Base-by-base conservation (phyloP, 2,888 invertebrate species). In the Tipula lateralis region DNA sequence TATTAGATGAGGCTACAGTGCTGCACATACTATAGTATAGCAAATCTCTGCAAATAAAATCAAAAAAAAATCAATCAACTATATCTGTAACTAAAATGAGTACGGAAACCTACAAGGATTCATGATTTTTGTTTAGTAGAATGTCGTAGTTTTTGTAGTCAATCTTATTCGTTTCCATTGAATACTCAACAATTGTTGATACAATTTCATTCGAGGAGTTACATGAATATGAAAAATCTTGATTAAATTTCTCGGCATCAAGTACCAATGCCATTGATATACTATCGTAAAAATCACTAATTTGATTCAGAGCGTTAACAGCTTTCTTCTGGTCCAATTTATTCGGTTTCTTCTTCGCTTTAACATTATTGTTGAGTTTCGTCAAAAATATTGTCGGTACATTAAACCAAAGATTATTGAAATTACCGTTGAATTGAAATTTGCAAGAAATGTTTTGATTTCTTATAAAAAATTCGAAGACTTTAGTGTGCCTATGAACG, bases 11-110 rank as follows among this genome's bases (percentile, higher is more conserved):
- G 5, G 89, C 88, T 34, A 16, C 0, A 24, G 36, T 29, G 6
- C 24, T 32, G 29, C 92, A 91, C 80, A 94, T 87, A 7, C 91
- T 91, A 83, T 91, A 90, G 2, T 92, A 90, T 82, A 95, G 88
- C 87, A 91, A 87, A 87, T 91, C 89, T 84, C 93, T 94, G 90
- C 85, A 91, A 91, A 87, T 85, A 87, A 87, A 87, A 85, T 85
- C 85, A 84, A 84, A 81, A 84, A 39, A 82, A 39, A 36, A 36
- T 50, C 16, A 50, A 83, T 12, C 12, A 66, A 4, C 9, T 36
- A 32, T 36, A 36, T 0, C 16, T 66, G n/a, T 16, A 66, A 29
- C 29, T 9, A 12, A 66, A 34, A 50, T 50, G 5, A n/a, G 12
- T 12, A 29, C 19, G 19, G 29, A n/a, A 29, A 81, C 81, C 16